phyloP scores from a whole-genome alignment of 2,888 invertebrate species.

The Sphecodes monilicornis region DNA sequence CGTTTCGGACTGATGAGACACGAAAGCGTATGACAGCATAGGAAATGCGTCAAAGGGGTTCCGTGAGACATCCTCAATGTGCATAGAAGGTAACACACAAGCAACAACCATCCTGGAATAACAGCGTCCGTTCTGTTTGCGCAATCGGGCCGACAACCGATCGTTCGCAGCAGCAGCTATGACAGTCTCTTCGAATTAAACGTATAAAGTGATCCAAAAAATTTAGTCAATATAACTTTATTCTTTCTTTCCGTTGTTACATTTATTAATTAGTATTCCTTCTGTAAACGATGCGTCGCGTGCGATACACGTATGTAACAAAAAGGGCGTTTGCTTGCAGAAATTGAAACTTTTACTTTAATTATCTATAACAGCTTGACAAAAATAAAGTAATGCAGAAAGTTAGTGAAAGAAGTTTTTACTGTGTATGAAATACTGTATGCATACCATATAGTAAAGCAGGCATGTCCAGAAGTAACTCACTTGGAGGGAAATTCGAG shows the following conservation, averaged over 20 bases:
- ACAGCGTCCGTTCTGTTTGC: slow-evolving; percentile 71
- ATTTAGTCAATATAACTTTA: neutral
- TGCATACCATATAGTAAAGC: neutral
- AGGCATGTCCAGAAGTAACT: no score
- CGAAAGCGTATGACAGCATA: slow-evolving; percentile 67
- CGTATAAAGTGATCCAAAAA: neutral
- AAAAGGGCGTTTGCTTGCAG: neutral
- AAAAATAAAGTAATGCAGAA: neutral
- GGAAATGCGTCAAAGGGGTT: slow-evolving; percentile 48
- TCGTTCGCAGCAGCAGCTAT: slow-evolving; percentile 61
- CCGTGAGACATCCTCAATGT: slow-evolving; percentile 65
- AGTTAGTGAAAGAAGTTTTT: neutral
- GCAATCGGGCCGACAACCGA: slow-evolving; percentile 63
- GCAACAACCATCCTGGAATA: slow-evolving; percentile 80
- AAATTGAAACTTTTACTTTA: neutral
- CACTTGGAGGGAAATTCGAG: no score
- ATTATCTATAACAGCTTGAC: neutral
- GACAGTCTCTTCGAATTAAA: slow-evolving; percentile 31
- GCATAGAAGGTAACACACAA: slow-evolving; percentile 76
- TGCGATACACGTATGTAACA: neutral
- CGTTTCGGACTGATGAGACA: slow-evolving; percentile 61
- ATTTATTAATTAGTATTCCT: neutral
- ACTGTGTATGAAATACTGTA: neutral
- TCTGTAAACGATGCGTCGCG: neutral
- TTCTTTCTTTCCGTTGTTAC: neutral